Percentiles rank a stretch among this genome's conserved stretches.
Evolutionary conservation across 2,113 vertebrate species (phyloP).

Genomic region (Odobenus rosmarus): DNA sequence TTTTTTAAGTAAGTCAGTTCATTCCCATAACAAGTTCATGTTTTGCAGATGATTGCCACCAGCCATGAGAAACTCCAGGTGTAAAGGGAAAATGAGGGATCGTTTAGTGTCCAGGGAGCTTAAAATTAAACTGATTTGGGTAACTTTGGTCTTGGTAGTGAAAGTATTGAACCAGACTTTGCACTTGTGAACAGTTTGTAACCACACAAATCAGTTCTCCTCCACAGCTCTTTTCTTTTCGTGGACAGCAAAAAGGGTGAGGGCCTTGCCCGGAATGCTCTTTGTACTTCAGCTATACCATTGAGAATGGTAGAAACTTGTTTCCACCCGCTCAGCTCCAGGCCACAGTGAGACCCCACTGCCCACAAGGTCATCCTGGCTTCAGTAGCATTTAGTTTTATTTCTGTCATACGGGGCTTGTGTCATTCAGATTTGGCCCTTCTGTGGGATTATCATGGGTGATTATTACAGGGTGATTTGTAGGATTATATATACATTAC

Average conservation of each 20-base stretch:
- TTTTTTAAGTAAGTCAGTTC: slow-evolving; percentile 95
- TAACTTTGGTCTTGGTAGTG: background rate
- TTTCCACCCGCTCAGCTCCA: background rate
- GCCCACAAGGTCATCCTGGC: background rate
- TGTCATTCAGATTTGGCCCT: background rate
- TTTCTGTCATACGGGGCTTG: background rate
- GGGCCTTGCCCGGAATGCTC: background rate
- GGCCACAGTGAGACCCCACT: background rate
- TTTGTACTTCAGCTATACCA: background rate
- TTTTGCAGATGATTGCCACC: background rate
- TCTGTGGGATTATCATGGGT: background rate
- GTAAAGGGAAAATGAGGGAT: background rate
- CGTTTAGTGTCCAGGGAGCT: background rate
- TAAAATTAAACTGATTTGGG: background rate
- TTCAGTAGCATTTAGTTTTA: slow-evolving; percentile 48
- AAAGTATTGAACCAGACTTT: background rate
- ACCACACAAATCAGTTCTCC: background rate
- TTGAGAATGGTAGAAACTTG: background rate
- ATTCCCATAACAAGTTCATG: background rate
- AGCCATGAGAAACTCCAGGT: background rate
- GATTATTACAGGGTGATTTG: slow-evolving; percentile 29
- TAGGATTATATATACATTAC: slow-evolving; percentile 8
- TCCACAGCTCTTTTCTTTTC: background rate
- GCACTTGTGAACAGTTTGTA: background rate
- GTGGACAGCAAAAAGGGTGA: background rate